Conservation (phyloP, 2,113 vertebrate genomes). For the Pungitius pungitius region DNA sequence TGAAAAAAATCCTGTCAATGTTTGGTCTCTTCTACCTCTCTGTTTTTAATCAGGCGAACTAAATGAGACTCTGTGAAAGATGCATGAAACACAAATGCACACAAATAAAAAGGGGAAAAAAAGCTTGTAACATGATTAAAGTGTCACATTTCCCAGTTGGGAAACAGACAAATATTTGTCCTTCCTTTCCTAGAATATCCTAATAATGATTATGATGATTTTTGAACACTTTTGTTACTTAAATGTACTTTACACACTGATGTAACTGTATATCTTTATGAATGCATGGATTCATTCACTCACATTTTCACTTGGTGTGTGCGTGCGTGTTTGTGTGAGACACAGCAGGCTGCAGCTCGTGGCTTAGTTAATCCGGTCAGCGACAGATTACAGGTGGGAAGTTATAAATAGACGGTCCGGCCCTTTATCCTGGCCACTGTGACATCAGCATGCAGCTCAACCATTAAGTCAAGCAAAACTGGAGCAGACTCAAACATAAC, state of each 20-base stretch:
- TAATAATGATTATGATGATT: constrained; percentile 7
- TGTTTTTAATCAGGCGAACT: constrained; percentile 27
- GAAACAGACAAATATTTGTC: constrained; percentile 20
- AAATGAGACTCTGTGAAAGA: constrained; percentile 26
- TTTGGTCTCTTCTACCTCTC: constrained; percentile 44
- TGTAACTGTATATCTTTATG: constrained; percentile 22
- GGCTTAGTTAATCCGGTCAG: constrained; percentile 71
- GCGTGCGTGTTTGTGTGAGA: constrained; percentile 34
- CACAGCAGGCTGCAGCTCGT: constrained; percentile 46
- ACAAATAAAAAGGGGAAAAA: background rate
- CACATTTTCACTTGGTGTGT: constrained; percentile 45
- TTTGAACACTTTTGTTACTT: background rate
- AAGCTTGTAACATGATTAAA: background rate
- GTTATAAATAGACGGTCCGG: constrained; percentile 74
- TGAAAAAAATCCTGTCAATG: constrained; percentile 31
- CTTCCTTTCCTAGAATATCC: background rate
- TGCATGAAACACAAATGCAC: background rate
- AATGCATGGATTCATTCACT: constrained; percentile 34
- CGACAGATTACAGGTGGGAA: constrained; percentile 76
- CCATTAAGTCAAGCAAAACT: constrained; percentile 44
- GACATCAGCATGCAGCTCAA: constrained; percentile 63
- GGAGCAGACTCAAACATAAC: constrained; percentile 32
- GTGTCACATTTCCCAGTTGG: background rate
- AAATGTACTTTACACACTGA: constrained; percentile 12
- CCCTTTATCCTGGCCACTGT: constrained; percentile 69